Evolutionary conservation across 2,797 vertebrate species (phyloP), one percentile per base, ranked within the genome.

Genomic region (Anguilla megastoma): DNA sequence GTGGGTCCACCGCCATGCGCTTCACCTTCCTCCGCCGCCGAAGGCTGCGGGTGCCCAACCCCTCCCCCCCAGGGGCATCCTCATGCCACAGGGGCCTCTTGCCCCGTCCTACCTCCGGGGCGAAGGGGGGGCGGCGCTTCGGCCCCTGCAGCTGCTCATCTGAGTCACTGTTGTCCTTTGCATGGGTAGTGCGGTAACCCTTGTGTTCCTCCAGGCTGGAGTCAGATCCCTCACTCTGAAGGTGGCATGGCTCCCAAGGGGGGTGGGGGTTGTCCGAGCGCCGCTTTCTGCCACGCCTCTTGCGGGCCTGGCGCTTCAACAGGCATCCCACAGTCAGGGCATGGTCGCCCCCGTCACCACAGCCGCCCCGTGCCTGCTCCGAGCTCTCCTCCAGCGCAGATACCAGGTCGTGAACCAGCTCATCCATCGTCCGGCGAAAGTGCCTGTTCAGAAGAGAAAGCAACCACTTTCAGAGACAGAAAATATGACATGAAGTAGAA

Each of bases 351-450:
- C 97, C 97, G 41, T 98, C 98, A 0, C 97, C 97, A 87, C 97
- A 98, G 36, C 98, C 98, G 33, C 98, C 98, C 24, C 98, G 97
- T 1, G 98, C 98, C 92, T 99, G 98, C 92, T 99, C 98, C 0
- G 96, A 97, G 92, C 96, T 97, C 93, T 97, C 96, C 93, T 97
- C 96, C 91, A 97, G 93, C 10, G 98, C 98, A 0, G 99, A 99
- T 94, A 99, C 98, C 91, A 99, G 95, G 91, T 99, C 99, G 10
- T 99, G 98, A 94, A 99, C 99, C 94, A 99, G 97, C 91, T 99
- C 99, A 91, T 99, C 99, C 99, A 99, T 99, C 90, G 97, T 98
- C 95, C 96, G 97, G 94, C 97, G 95, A 96, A 99, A 99, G 96
- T 99, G 98, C 98, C 98, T 99, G 86, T 0, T 2, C n/a, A 16